Evolutionary conservation across 2,113 vertebrate species (phyloP), one percentile per base, ranked within the genome.

Genomic region (Pandion haliaetus): DNA sequence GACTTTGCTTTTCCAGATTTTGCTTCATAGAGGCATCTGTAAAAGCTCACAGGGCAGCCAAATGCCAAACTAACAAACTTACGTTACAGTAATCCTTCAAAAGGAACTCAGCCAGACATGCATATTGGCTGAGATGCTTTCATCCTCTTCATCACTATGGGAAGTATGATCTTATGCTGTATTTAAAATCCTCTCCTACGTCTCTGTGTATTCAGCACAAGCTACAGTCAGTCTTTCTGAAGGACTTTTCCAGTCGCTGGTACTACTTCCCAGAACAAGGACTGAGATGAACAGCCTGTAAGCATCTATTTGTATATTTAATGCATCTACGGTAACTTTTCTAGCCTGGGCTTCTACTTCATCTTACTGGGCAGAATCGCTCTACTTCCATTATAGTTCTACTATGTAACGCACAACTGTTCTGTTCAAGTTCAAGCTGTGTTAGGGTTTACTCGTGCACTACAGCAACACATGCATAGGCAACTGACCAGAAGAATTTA

Each of bases 401-500:
- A 40, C 14, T 7, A 26, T 10, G 12, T 8, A 58, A 42, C 0
- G 2, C 32, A 18, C 23, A 59, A 23, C 36, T 8, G 18, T 21
- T 72, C 47, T 55, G 17, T 23, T 83, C 17, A 52, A 50, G 79
- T n/a, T 45, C 52, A 25, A 34, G 20, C 66, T 19, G 17, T 28
- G 17, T 38, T 69, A 29, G 4, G 17, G 55, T 70, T 52, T 36
- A 8, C 29, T 69, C 1, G 0, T 40, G 54, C 10, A 6, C n/a
- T 66, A 31, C 10, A 38, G 16, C 17, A 36, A 55, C 38, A 42
- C 0, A 0, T 14, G 32, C 31, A 8, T 2, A 32, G 8, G 38
- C 57, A 81, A 3, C 69, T 38, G 11, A 31, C 16, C 32, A 47
- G 59, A 23, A 76, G 44, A 47, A 36, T 36, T 80, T 9, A 59